Conservation (phyloP, 1,140 invertebrate genomes). For the Spodoptera litura region DNA sequence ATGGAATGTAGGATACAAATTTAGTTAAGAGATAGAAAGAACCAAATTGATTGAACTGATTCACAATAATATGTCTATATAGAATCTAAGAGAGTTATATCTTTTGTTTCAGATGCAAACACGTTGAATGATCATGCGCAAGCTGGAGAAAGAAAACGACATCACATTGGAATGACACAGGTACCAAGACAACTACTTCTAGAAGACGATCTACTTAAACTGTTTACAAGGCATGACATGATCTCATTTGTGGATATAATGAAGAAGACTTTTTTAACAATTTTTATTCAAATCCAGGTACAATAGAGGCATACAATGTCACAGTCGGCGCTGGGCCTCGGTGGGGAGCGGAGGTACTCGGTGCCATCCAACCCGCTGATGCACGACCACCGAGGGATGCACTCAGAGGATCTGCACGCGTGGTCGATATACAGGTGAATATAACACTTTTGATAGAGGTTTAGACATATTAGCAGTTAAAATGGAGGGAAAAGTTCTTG, state of each 20-base stretch:
- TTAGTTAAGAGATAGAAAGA: background rate
- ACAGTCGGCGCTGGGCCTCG: constrained; percentile 77
- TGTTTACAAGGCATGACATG: background rate
- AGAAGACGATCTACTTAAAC: no score
- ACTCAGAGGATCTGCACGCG: constrained; percentile 96
- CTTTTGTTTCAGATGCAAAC: constrained; percentile 68
- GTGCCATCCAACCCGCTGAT: constrained; percentile 90
- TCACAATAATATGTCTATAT: no score
- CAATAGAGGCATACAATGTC: constrained; percentile 63
- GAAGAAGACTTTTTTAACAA: background rate
- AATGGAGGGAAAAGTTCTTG: no score
- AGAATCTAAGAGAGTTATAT: background rate
- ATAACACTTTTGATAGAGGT: background rate
- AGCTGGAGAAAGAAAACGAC: constrained; percentile 44
- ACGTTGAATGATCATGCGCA: constrained; percentile 60
- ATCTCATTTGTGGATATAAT: background rate
- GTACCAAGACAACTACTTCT: constrained; percentile 46
- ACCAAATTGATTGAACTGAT: background rate
- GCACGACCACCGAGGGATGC: constrained; percentile 88
- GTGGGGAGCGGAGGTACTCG: constrained; percentile 92
- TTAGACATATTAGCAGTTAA: no score
- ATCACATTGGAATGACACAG: constrained; percentile 66
- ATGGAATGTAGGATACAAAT: background rate
- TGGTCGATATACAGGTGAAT: constrained; percentile 96
- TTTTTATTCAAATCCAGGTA: background rate